phyloP scores from a whole-genome alignment of 2,797 vertebrate genomes.

The Anisognathus igniventris region DNA sequence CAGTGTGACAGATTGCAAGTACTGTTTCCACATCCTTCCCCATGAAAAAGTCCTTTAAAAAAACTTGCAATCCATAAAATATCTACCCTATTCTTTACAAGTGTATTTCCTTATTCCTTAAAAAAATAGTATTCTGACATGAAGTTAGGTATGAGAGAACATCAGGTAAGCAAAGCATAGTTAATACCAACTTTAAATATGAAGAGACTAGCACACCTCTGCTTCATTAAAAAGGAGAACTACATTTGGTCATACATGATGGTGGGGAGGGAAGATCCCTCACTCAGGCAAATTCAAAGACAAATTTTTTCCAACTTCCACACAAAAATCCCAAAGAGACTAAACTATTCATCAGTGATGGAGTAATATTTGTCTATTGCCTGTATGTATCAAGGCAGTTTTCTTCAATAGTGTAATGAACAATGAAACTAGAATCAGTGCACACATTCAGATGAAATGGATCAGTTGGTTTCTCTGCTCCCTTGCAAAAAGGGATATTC shows the following conservation, averaged over 20 bases:
- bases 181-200: not conserved
- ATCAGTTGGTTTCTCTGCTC: not conserved
- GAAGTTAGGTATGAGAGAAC: not conserved
- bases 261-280: not conserved
- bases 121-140: not conserved
- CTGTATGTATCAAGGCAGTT: not conserved
- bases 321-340: not conserved
- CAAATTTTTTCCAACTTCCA: not conserved
- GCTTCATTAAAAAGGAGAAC: not conserved
- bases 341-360: conserved; percentile 31
- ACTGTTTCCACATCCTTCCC: not conserved
- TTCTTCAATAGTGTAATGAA: conserved; percentile 1
- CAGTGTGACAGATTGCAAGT: not conserved
- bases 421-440: conserved; percentile 17
- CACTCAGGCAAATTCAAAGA: not conserved
- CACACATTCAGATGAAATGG: not conserved
- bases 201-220: not conserved
- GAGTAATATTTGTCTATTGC: conserved; percentile 11
- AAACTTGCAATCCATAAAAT: not conserved
- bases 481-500: not conserved
- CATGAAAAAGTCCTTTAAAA: not conserved
- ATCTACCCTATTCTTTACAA: not conserved
- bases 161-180: not conserved
- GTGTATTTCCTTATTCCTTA: not conserved
- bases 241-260: not conserved